phyloP scores from a whole-genome alignment of 1,140 invertebrate species.

The Oedothorax gibbosus region DNA sequence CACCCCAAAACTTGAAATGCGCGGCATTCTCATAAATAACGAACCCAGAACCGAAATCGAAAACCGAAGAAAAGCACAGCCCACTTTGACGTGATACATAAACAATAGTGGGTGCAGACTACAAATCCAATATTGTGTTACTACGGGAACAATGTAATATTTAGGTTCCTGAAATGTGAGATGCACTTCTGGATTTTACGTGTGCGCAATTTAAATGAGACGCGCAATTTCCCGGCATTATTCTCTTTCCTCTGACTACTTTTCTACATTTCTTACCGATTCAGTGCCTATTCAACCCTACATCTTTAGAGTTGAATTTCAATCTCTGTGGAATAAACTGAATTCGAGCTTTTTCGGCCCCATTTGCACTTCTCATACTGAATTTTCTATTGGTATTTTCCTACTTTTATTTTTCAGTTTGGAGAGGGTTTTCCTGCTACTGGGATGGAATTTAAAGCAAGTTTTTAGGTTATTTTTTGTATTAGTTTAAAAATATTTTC shows the following conservation, averaged over 20 bases:
- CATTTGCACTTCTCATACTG: neutral
- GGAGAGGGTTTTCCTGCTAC: too few species aligned
- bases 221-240: neutral
- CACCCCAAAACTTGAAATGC: too few species aligned
- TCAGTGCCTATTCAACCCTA: too few species aligned
- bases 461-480: too few species aligned
- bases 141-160: neutral
- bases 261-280: neutral
- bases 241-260: neutral
- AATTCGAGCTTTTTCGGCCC: neutral
- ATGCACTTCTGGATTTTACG: neutral
- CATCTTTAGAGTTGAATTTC: neutral
- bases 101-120: neutral
- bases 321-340: constrained; percentile 9
- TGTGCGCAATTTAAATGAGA: constrained; percentile 26
- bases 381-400: neutral
- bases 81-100: neutral
- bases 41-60: neutral
- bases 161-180: constrained; percentile 1
- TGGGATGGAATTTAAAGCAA: too few species aligned
- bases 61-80: neutral
- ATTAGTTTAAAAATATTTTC: too few species aligned
- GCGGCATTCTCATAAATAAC: neutral
- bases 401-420: too few species aligned
- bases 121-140: constrained; percentile 13